These are phyloP conservation scores for Sebastes iracundus DNA, from an alignment of 2,797 vertebrate species.

Conservation along the genomic window DNA sequence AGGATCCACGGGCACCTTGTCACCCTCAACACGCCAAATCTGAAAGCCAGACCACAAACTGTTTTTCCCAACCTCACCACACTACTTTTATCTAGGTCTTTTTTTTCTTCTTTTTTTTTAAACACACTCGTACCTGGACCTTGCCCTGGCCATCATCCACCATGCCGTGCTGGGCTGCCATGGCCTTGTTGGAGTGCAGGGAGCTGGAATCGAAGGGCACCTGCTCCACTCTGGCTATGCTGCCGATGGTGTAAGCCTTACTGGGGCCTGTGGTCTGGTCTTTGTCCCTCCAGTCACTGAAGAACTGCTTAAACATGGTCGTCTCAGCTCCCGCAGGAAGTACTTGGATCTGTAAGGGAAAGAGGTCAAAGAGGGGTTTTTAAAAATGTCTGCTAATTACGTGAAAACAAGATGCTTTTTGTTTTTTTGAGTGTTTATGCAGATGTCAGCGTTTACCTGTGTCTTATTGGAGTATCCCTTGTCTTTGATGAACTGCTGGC, in stretches of 20 bases:
- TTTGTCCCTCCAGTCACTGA: conserved; percentile 84
- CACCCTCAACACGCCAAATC: conserved; percentile 85
- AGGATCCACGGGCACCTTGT: conserved; percentile 70
- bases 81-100: neutral
- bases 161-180: conserved; percentile 87
- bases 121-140: conserved; percentile 68
- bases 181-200: conserved; percentile 80
- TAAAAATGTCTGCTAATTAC: neutral
- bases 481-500: conserved; percentile 82
- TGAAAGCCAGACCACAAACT: conserved; percentile 38
- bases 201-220: conserved; percentile 84
- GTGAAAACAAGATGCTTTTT: neutral
- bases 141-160: conserved; percentile 86
- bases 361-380: neutral
- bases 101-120: too few species aligned
- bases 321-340: conserved; percentile 83
- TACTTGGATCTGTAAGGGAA: conserved; percentile 78
- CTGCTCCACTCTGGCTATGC: conserved; percentile 77
- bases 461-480: conserved; percentile 80
- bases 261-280: conserved; percentile 79
- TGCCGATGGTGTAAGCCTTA: conserved; percentile 78
- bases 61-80: neutral
- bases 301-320: conserved; percentile 86
- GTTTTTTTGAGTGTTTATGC: neutral
- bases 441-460: conserved; percentile 65